Evolutionary conservation across 2,888 invertebrate genomes (phyloP), one percentile per base, ranked within the genome.

Genomic region (Plagodis pulveraria): DNA sequence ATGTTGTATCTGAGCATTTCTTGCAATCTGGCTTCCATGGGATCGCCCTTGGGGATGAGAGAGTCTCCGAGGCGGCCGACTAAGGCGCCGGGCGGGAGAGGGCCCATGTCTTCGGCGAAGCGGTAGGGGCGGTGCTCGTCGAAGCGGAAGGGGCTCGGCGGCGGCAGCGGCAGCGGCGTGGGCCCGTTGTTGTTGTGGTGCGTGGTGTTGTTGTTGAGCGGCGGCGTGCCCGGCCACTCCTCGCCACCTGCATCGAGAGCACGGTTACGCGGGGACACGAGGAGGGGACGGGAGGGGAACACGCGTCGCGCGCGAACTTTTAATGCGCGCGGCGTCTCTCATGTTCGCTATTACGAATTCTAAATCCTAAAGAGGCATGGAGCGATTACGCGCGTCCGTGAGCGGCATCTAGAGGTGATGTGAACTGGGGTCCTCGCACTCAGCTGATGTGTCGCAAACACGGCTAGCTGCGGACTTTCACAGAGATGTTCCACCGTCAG

Each of bases 1-100:
- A 98, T 98, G 86, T 98, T 98, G 92, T 98, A 98, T 74, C 98
- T 94, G 64, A 98, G 93, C 97, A 98, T 98, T 86, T 98, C 98
- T 80, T 98, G 98, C 47, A 98, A 93, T 60, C 97, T 94, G 48
- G 98, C 98, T 86, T 98, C 98, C 97, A 98, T 98, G 32, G 98
- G 97, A 82, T 98, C 98, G 53, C 97, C 97, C 80, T 98, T 98
- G 34, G 98, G 98, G 73, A 98, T 98, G 54, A 98, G 94, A 8
- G 97, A 97, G 77, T 97, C 97, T n/a, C 97, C 97, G 51, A 97
- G 93, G 5, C 97, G 94, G 6, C 97, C 96, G 53, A 96, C 96
- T 92, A 97, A 96, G 0, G 97, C 96, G 42, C 97, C 96, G 2
- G 97, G 96, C 8, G 96, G 95, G 72, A 96, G 84, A 0, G 93